A percentile compares a stretch with the other conserved stretches of the same genome.
Evolutionary conservation across 1,140 invertebrate species (phyloP).

Genomic region (Onthophagus taurus): DNA sequence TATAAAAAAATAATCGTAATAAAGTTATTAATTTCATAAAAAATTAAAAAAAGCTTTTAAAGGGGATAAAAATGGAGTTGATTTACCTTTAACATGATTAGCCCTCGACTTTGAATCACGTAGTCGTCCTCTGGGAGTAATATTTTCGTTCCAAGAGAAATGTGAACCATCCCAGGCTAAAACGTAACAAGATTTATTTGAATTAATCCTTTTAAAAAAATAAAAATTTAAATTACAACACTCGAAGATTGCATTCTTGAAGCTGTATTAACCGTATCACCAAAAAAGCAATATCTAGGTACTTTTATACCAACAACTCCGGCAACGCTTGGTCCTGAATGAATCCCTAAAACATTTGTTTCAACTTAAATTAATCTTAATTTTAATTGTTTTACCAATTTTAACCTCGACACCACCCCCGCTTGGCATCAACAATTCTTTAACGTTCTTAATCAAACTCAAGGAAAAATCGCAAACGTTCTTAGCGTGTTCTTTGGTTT

Average conservation of each 20-base stretch:
- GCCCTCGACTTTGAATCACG: constrained; percentile 52
- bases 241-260: constrained; percentile 77
- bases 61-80: constrained; percentile 11
- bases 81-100: constrained; percentile 64
- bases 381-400: constrained; percentile 42
- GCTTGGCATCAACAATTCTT: constrained; percentile 41
- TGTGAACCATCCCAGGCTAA: constrained; percentile 64
- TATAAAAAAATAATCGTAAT: constrained; percentile 32
- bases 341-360: constrained; percentile 31
- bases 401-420: constrained; percentile 47
- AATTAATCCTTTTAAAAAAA: constrained; percentile 6
- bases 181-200: constrained; percentile 17
- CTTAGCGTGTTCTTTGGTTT: constrained; percentile 65
- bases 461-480: constrained; percentile 67
- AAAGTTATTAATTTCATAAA: constrained; percentile 13
- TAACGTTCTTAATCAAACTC: constrained; percentile 51
- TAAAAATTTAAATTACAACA: constrained; percentile 42
- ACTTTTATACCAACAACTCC: constrained; percentile 63
- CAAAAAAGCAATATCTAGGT: constrained; percentile 70
- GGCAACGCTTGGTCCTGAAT: constrained; percentile 49
- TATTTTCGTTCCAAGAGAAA: constrained; percentile 54
- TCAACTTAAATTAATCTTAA: constrained; percentile 5
- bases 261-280: constrained; percentile 81
- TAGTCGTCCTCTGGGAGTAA: constrained; percentile 54
- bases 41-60: constrained; percentile 10